Base-by-base conservation (phyloP, 2,113 vertebrate genomes). In the Brachyistius frenatus region DNA sequence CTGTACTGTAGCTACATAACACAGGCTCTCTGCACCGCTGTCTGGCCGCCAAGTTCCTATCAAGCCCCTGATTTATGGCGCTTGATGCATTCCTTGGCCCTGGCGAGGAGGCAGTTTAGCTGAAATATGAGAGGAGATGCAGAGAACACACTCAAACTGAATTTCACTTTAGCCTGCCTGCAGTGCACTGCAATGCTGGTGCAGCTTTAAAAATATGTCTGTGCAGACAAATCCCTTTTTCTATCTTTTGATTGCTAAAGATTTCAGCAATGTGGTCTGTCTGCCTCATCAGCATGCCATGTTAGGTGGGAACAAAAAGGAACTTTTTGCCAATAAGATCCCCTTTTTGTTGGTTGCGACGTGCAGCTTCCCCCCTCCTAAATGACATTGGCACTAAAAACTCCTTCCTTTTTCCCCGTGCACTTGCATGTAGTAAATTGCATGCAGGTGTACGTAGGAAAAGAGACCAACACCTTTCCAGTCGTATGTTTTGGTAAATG, bases 1-100 rank as follows among this genome's bases (percentile, higher is more conserved):
- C 93, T 95, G 93, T 95, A 95, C 57, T 52, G 93, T 95, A 90
- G 89, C 89, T 88, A 74, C 86, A 86, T 62, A 77, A 80, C 88
- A 73, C 86, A 55, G 23, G 84, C 94, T 93, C 95, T 89, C 95
- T 84, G 92, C 88, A 91, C 94, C 74, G 93, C 93, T 95, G 95
- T 95, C 79, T 92, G 85, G 82, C 94, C 94, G 97, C 97, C 98
- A 98, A 96, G 95, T 96, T 97, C 95, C 97, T 95, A 96, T 98
- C 97, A 96, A 86, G 95, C 88, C 84, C 85, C 94, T 97, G 97
- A 98, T 99, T 98, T 98, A 98, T 97, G 96, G 95, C 90, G 95
- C 94, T 94, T 94, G 95, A 96, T 98, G 96, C 89, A 96, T 97
- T 97, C 96, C 95, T 95, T 88, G 92, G 96, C 94, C 94, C 93